These are phyloP conservation scores for Manis crassicaudata DNA, from an alignment of 2,797 vertebrate species.

Conservation along the genomic window DNA sequence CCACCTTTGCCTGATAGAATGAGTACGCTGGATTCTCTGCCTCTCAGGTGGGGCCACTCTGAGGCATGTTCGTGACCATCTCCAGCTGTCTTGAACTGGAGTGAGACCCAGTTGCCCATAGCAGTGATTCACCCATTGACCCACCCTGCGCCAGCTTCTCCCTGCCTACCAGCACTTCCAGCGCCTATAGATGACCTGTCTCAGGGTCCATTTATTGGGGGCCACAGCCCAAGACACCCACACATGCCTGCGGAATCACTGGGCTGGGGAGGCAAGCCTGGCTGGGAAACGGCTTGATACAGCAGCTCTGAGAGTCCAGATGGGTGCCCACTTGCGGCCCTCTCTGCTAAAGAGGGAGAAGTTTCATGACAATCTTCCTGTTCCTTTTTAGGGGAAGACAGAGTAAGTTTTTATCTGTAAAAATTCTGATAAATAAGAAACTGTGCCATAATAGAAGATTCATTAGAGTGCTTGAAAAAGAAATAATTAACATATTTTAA, in stretches of 20 bases:
- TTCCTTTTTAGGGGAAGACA: neutral
- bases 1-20: neutral
- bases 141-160: neutral
- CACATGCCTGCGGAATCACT: neutral
- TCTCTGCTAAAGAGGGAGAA: neutral
- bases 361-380: neutral
- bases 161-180: neutral
- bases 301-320: neutral
- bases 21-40: neutral
- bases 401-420: neutral
- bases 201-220: neutral
- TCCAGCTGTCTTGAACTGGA: neutral
- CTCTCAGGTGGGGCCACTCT: neutral
- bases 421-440: conserved; percentile 27
- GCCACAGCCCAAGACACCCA: neutral
- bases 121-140: neutral
- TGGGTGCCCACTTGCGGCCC: neutral
- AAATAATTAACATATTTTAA: conserved; percentile 55
- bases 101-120: neutral
- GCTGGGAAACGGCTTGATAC: neutral
- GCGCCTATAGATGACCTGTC: neutral
- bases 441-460: conserved; percentile 14
- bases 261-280: neutral
- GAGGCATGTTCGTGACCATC: neutral
- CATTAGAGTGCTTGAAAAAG: conserved; percentile 31